phyloP scores from a whole-genome alignment of 2,797 vertebrate genomes.

The Nasua narica region DNA sequence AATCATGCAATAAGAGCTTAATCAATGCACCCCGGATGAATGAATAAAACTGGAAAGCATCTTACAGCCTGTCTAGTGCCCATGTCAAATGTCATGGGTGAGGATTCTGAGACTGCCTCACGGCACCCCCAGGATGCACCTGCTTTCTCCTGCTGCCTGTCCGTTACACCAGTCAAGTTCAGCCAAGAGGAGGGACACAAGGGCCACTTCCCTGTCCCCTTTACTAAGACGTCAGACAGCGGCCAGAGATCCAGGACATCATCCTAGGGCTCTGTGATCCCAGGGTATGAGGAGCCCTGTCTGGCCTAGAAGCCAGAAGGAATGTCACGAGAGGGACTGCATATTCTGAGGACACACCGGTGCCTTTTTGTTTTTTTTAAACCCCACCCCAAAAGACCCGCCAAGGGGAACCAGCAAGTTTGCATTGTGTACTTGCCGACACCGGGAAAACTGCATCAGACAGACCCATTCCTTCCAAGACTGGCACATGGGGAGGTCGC shows the following conservation, averaged over 20 bases:
- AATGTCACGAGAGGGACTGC: no score
- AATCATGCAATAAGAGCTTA: no score
- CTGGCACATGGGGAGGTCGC: accelerated
- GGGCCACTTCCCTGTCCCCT: neutral
- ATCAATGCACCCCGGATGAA: no score
- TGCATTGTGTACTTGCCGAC: accelerated
- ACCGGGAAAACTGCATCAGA: neutral
- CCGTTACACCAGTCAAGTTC: neutral
- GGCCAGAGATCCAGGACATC: neutral
- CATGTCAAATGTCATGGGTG: accelerated
- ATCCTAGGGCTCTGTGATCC: neutral
- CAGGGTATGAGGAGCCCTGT: accelerated
- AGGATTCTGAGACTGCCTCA: neutral
- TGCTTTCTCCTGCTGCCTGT: no score
- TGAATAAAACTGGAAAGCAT: accelerated
- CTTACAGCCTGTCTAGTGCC: accelerated
- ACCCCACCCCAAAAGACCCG: accelerated
- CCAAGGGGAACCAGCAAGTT: neutral
- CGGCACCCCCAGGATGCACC: accelerated
- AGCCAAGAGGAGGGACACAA: neutral
- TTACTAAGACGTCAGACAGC: neutral
- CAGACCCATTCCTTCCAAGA: neutral
- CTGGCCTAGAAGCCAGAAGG: neutral
- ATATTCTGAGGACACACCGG: neutral
- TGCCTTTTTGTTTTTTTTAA: neutral